Evolutionary conservation across 2,797 vertebrate genomes (phyloP), one percentile per base, ranked within the genome.

Genomic region (Sebastolobus altivelis): DNA sequence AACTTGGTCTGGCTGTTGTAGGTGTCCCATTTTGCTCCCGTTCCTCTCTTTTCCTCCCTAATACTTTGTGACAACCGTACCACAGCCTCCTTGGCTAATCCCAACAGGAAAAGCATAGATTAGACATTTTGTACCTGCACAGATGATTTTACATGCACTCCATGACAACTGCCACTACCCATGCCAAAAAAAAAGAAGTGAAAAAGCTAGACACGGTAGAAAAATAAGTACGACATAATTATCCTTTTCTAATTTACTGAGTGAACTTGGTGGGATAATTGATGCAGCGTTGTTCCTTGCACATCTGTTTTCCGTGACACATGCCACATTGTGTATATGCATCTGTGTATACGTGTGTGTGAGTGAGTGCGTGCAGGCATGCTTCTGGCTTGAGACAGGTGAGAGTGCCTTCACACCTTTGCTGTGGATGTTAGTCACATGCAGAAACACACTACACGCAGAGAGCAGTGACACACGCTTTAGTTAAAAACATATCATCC

Each of bases 111-210:
- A 90, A 88, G 86, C 88, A 87, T 71, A 95, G 91, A 95, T 95
- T 93, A 95, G 88, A 93, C 85, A 89, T 91, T 93, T 90, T 87
- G 72, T 91, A 94, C 93, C 93, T 95, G 95, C 88, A 89, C 88
- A 80, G 80, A 85, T 88, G 85, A 94, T 95, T 95, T 95, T 77
- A 88, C 89, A 93, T 90, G 91, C 93, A 80, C 63, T 80, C 78
- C 81, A 89, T 88, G 87, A 90, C 82, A 87, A 91, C 79, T 89
- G 83, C 84, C 86, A 81, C 81, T 6, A 80, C 67, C 59, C 49
- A 65, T 82, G 92, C 89, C 93, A 93, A 83, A 91, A 92, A 77
- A 60, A 10, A 27, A 65, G 83, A 72, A 88, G 81, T 80, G 71
- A 79, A 84, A 75, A 82, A 78, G 85, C 79, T n/a, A 89, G 87